Percentiles rank a stretch among this genome's conserved stretches.
These are phyloP conservation scores for Eolophus roseicapilla DNA, from an alignment of 2,113 vertebrate species.

Conservation along the genomic window DNA sequence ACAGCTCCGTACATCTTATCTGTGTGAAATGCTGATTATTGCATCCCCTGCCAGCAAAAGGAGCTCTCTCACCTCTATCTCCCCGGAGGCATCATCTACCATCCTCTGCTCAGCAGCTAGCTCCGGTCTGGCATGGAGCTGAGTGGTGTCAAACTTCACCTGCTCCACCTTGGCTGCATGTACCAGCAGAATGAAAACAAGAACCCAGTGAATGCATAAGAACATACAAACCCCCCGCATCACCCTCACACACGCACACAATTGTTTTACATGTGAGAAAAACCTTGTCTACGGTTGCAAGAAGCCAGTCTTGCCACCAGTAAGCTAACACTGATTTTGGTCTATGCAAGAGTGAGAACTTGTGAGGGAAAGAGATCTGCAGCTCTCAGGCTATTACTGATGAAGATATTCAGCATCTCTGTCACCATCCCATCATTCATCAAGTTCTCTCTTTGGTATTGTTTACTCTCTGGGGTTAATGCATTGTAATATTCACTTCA, in stretches of 20 bases:
- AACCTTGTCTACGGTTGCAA: fast-evolving
- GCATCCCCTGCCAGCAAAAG: neutral
- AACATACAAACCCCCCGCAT: neutral
- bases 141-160: slow-evolving; percentile 85
- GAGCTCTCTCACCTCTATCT: slow-evolving; percentile 75
- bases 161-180: slow-evolving; percentile 85
- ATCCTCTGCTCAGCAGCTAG: slow-evolving; percentile 87
- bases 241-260: neutral
- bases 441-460: neutral
- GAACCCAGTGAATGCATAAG: neutral
- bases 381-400: neutral
- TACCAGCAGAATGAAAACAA: neutral
- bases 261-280: fast-evolving
- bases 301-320: neutral
- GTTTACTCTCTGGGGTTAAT: neutral
- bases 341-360: neutral
- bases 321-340: neutral
- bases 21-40: neutral
- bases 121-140: slow-evolving; percentile 85
- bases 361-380: neutral
- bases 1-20: neutral
- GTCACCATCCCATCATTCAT: neutral
- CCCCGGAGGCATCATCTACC: slow-evolving; percentile 87
- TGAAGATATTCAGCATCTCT: neutral
- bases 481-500: neutral